Evolutionary conservation across 2,113 vertebrate species (phyloP), one percentile per base, ranked within the genome.

Genomic region (Gopherus evgoodei): DNA sequence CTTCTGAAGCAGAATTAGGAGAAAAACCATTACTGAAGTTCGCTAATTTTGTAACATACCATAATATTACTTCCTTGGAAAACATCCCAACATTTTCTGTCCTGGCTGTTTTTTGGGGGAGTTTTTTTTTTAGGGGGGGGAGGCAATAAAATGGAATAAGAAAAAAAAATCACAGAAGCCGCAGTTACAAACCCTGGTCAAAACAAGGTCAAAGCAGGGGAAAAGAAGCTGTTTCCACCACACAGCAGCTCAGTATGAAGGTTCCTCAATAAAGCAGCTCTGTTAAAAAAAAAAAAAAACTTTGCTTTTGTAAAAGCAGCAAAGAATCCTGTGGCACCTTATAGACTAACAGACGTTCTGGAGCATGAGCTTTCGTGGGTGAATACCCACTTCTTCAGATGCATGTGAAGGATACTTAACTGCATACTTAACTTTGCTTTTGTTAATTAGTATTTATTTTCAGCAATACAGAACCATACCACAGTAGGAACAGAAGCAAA

Each of bases 1-100:
- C 17, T 90, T 29, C 14, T 84, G 49, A 5, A 53, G 44, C 47
- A 0, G 0, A 44, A 14, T n/a, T 10, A 52, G 57, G 13, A 90
- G 2, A 42, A 83, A 14, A 14, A 27, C 8, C 1, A 6, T 5
- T 75, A 87, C 78, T 65, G 3, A 86, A 35, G 29, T 35, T 35
- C 35, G 59, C 31, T 47, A 11, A 42, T 69, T 91, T 17, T 35
- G 0, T 54, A 50, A 6, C 3, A 62, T 14, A 27, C 31, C 0
- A 16, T 35, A 16, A 29, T 54, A 25, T 17, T 62, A 76, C 5
- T 65, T 75, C 6, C 50, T 3, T 56, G 27, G 5, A 91, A 80
- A 19, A 89, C 5, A 84, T 81, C 12, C 3, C 31, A 69, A 8
- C 27, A 21, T 17, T 85, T 81, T 88, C 69, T 83, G 5, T 91